These are phyloP conservation scores for Astropecten irregularis DNA, from an alignment of 53 echinoderm and acorn worm genomes.

Conservation along the genomic window DNA sequence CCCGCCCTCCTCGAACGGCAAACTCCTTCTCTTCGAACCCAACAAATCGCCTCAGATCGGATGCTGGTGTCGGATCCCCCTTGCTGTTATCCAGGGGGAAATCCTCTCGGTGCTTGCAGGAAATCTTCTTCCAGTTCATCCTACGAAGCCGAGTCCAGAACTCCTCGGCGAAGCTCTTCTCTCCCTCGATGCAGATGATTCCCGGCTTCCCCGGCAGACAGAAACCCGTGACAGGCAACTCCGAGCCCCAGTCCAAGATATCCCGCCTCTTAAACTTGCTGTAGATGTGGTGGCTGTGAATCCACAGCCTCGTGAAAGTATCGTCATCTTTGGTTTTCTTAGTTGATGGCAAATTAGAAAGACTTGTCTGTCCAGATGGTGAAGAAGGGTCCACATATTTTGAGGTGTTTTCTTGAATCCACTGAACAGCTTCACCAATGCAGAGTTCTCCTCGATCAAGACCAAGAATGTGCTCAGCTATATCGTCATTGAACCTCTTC, in stretches of 20 bases:
- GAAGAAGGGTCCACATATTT: constrained; percentile 52
- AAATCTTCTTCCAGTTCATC: constrained; percentile 95
- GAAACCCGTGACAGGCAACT: constrained; percentile 79
- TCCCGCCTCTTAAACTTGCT: constrained; percentile 89
- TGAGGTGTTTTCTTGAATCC: constrained; percentile 79
- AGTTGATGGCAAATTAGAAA: neutral
- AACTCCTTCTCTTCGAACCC: constrained; percentile 92
- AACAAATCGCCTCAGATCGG: constrained; percentile 58
- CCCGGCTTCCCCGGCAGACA: constrained; percentile 96
- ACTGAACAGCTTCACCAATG: constrained; percentile 77
- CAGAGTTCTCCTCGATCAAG: constrained; percentile 82
- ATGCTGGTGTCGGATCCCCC: constrained; percentile 9
- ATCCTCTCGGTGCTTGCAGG: constrained; percentile 96
- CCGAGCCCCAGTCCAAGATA: constrained; percentile 79
- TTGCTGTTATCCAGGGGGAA: constrained; percentile 51
- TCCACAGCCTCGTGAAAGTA: constrained; percentile 88
- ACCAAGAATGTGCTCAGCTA: constrained; percentile 61
- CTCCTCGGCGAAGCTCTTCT: constrained; percentile 76
- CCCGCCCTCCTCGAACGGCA: constrained; percentile 82
- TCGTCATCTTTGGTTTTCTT: constrained; percentile 55
- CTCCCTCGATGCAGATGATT: constrained; percentile 92
- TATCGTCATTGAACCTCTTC: constrained; percentile 76
- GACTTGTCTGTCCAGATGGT: neutral
- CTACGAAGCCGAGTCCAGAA: constrained; percentile 83
- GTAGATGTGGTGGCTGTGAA: constrained; percentile 96